phyloP scores from a whole-genome alignment of 2,113 vertebrate species.

The Psophia crepitans region DNA sequence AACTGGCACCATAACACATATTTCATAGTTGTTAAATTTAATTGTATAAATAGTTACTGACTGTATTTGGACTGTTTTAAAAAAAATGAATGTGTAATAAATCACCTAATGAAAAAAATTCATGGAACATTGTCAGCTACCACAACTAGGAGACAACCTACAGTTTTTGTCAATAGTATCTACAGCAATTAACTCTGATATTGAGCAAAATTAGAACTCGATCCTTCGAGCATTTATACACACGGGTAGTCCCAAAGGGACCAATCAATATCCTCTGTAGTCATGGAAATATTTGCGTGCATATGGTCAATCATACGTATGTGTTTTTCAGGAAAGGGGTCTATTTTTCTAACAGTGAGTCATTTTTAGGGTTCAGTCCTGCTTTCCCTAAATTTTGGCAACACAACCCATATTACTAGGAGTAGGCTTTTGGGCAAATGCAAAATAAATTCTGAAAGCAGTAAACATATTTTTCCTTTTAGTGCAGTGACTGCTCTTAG shows the following conservation, averaged over 20 bases:
- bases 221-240: constrained; percentile 19
- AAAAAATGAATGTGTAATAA: neutral
- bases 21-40: constrained; percentile 41
- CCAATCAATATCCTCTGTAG: constrained; percentile 20
- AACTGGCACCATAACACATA: neutral
- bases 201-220: constrained; percentile 35
- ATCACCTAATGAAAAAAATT: neutral
- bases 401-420: neutral
- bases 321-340: neutral
- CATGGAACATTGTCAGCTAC: neutral
- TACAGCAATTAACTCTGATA: constrained; percentile 35
- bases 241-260: neutral
- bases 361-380: neutral
- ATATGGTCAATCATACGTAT: neutral
- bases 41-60: constrained; percentile 38
- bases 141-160: neutral
- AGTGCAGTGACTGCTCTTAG: neutral
- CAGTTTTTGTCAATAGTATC: constrained; percentile 17
- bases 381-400: neutral
- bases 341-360: neutral
- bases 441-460: neutral
- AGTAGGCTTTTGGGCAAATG: neutral
- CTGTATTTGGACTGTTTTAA: neutral
- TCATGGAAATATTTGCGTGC: neutral
- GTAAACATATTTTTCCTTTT: constrained; percentile 17